Evolutionary conservation across 1,140 invertebrate genomes (phyloP).

Genomic region (Zaprionus tsacasi): DNA sequence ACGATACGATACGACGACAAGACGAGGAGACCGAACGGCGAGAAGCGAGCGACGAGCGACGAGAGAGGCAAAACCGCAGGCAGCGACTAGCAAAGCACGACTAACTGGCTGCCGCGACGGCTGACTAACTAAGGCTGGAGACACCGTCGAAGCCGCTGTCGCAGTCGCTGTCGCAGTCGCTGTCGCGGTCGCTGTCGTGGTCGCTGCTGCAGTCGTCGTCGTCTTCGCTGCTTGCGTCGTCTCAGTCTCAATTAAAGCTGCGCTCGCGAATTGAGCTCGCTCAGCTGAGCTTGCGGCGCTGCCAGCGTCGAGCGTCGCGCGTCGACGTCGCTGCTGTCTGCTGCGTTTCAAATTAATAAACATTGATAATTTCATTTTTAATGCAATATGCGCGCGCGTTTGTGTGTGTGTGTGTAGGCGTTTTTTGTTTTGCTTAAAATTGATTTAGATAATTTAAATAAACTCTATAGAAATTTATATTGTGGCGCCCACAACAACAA

Average conservation of each 20-base stretch:
- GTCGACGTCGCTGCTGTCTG: slow-evolving; percentile 1
- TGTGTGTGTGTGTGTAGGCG: slow-evolving; percentile 24
- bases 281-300: slow-evolving; percentile 39
- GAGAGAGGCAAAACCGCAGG: slow-evolving; percentile 59
- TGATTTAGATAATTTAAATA: slow-evolving; percentile 38
- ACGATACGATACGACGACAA: slow-evolving; percentile 1
- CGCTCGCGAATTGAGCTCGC: slow-evolving; percentile 23
- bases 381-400: slow-evolving; percentile 35
- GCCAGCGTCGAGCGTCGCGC: slow-evolving; percentile 13
- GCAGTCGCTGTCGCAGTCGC: slow-evolving; percentile 11
- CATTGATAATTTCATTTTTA: slow-evolving; percentile 63
- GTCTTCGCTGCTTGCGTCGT: neutral
- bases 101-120: slow-evolving; percentile 72
- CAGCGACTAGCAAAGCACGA: slow-evolving; percentile 76
- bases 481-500: slow-evolving; percentile 32
- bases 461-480: slow-evolving; percentile 41
- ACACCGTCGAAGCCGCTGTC: slow-evolving; percentile 22
- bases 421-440: slow-evolving; percentile 31
- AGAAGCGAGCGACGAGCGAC: slow-evolving; percentile 27
- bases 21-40: slow-evolving; percentile 17
- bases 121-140: slow-evolving; percentile 67
- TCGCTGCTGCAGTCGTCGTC: neutral
- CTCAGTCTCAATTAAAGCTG: slow-evolving; percentile 13
- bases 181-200: slow-evolving; percentile 3
- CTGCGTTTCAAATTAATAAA: slow-evolving; percentile 59